A percentile compares a stretch with the other conserved stretches of the same genome.
These are phyloP conservation scores for Drosophila micromelanica DNA, from an alignment of 1,140 invertebrate species.

Conservation along the genomic window DNA sequence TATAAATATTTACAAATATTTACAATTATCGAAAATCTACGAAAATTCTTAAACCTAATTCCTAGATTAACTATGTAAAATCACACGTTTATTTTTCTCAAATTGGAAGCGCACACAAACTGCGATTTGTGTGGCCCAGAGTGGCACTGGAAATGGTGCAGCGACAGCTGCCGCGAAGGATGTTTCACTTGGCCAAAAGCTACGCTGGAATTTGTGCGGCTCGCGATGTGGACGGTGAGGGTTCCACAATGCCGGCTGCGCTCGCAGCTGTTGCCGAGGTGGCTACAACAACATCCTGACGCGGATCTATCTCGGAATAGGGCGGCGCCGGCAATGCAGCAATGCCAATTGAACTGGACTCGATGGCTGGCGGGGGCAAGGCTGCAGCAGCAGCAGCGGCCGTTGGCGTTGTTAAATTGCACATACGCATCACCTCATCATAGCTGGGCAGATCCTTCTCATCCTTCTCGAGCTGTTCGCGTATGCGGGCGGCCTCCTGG, in stretches of 20 bases:
- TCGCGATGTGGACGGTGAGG: slow-evolving; percentile 68
- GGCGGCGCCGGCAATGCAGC: slow-evolving; percentile 71
- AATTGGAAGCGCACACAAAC: slow-evolving; percentile 57
- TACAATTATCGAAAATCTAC: slow-evolving; percentile 62
- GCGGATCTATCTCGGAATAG: slow-evolving; percentile 67
- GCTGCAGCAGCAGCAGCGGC: slow-evolving; percentile 49
- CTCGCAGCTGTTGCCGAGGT: neutral
- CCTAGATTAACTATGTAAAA: slow-evolving; percentile 68
- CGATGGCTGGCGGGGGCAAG: slow-evolving; percentile 21
- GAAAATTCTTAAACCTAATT: slow-evolving; percentile 18
- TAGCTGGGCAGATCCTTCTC: slow-evolving; percentile 81
- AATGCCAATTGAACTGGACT: slow-evolving; percentile 48
- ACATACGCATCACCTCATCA: slow-evolving; percentile 83
- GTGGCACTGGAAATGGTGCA: slow-evolving; percentile 62
- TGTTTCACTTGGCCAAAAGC: slow-evolving; percentile 11
- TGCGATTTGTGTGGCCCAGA: slow-evolving; percentile 58
- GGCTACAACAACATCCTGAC: neutral
- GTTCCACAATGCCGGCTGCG: slow-evolving; percentile 38
- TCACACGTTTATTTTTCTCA: slow-evolving; percentile 72
- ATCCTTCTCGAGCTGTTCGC: slow-evolving; percentile 77
- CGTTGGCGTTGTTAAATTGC: slow-evolving; percentile 67
- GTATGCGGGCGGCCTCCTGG: slow-evolving; percentile 73
- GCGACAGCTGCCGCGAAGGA: slow-evolving; percentile 1
- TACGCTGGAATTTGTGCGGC: slow-evolving; percentile 57
- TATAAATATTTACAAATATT: slow-evolving; percentile 65